Base-by-base conservation (phyloP, 1,140 invertebrate genomes). In the Zaprionus africanus region DNA sequence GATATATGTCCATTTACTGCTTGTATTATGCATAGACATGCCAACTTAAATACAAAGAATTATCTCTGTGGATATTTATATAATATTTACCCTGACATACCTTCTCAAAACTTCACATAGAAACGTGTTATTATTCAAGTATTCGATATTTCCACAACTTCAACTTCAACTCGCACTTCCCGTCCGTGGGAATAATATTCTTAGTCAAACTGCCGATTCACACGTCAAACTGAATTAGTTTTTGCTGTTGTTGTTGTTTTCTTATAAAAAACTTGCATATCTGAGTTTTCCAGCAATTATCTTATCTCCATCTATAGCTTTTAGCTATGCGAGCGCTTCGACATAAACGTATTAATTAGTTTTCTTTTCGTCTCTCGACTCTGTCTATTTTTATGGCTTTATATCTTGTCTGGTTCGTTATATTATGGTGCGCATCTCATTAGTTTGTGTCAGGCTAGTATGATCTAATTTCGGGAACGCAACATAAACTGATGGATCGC, bases 271-370 rank as follows among this genome's bases (percentile, higher is more conserved):
- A 41, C 38, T 41, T 49, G 46, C 46, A 22, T 49, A 49, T 49
- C 46, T 19, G 46, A 17, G 46, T 51, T 51, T 51, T 51, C 46
- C 46, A 51, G 46, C 19, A 51, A 51, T 51, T 51, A 51, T 51
- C 46, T 51, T 51, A 51, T 51, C 46, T 51, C 6, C n/a, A 46
- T 46, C 41, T 51, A 22, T 51, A 19, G 46, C 46, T 51, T 24
- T 19, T 24, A 24, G 22, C 46, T 19, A 51, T 24, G 19, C 2
- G 46, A 19, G n/a, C 17, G 46, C 46, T 24, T 51, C 46, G 46
- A 51, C 17, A 22, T 51, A 19, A 51, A 51, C 46, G 46, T 51
- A 51, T 51, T 51, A 51, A 51, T 51, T 51, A 51, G 46, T 13
- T 51, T 22, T 24, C 46, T 22, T 51, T 51, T 19, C 19, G 11